Evolutionary conservation across 2,888 invertebrate genomes (phyloP), one percentile per base, ranked within the genome.

Genomic region (Stomorhina lunata): DNA sequence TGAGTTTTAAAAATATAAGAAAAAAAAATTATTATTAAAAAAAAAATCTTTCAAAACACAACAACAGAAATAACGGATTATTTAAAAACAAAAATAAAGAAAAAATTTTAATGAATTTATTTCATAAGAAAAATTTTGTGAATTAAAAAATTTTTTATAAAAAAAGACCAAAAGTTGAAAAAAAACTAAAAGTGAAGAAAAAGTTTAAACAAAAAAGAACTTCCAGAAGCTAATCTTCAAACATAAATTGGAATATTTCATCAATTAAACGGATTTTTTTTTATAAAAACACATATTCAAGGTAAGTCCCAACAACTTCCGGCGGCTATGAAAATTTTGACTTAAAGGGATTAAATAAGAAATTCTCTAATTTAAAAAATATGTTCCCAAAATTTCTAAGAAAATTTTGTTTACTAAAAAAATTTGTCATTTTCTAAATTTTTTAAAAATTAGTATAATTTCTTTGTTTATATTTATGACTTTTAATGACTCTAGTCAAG

Each of bases 221-320:
- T 37, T 10, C n/a, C 10, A 22, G 5, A 37, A 45, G 40, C 84
- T 85, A 85, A 86, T 83, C 29, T 34, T 27, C 17, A n/a, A n/a
- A n/a, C 6, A 45, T 4, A 27, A 37, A 65, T 53, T 72, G 76
- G 81, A 77, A 72, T 77, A 81, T 81, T 63, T 20, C 55, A 34
- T 59, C 17, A 15, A 57, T 2, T 4, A 25, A 32, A 78, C 50
- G 78, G 73, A 81, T 78, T 79, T 79, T 73, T 12, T 7, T 65
- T 43, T n/a, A n/a, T n/a, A 29, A 7, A 57, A 3, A 57, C 63
- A 37, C 34, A 48, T 29, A 20, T 53, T 37, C 27, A 59, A 59
- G 79, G 82, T 82, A 82, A 82, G 78, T 71, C n/a, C n/a, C n/a
- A 20, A 57, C 17, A 71, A 73, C 34, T 65, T 76, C 76, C 80